These are phyloP conservation scores for Phocides pigmalion DNA, from an alignment of 1,140 invertebrate genomes.

Conservation along the genomic window DNA sequence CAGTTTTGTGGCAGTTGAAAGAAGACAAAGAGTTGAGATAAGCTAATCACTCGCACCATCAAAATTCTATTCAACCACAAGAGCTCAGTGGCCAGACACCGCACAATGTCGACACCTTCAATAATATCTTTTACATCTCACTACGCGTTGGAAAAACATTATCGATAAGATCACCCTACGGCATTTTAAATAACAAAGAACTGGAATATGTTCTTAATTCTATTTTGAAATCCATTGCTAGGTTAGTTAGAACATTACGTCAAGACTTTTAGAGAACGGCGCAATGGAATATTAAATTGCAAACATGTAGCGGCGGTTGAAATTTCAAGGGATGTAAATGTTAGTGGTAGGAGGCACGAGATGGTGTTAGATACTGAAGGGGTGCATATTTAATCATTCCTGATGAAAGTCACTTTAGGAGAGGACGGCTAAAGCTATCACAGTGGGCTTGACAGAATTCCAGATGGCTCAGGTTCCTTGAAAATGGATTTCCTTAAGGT, in stretches of 20 bases:
- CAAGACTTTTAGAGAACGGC: background rate
- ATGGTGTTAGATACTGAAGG: constrained; percentile 58
- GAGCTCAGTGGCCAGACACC: constrained; percentile 15
- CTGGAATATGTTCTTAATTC: background rate
- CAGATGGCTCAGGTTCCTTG: constrained; percentile 39
- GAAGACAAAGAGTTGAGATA: constrained; percentile 17
- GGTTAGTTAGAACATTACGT: background rate
- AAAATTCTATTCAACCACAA: constrained; percentile 13
- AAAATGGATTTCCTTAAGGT: constrained; percentile 38
- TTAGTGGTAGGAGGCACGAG: constrained; percentile 33
- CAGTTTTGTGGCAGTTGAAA: constrained; percentile 39
- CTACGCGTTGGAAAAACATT: constrained; percentile 46
- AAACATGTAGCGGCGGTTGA: background rate
- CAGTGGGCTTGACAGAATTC: constrained; percentile 35
- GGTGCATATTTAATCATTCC: constrained; percentile 74
- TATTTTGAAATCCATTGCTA: constrained; percentile 17
- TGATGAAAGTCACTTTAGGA: constrained; percentile 58
- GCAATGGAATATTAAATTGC: constrained; percentile 32
- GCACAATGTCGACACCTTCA: constrained; percentile 34
- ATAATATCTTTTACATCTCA: constrained; percentile 37
- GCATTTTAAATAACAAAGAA: constrained; percentile 37
- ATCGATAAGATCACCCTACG: constrained; percentile 61
- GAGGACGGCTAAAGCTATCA: constrained; percentile 45
- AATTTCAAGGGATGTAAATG: background rate
- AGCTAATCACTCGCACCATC: constrained; percentile 5